Evolutionary conservation across 2,797 vertebrate species (phyloP).

Genomic region (Dallia pectoralis): DNA sequence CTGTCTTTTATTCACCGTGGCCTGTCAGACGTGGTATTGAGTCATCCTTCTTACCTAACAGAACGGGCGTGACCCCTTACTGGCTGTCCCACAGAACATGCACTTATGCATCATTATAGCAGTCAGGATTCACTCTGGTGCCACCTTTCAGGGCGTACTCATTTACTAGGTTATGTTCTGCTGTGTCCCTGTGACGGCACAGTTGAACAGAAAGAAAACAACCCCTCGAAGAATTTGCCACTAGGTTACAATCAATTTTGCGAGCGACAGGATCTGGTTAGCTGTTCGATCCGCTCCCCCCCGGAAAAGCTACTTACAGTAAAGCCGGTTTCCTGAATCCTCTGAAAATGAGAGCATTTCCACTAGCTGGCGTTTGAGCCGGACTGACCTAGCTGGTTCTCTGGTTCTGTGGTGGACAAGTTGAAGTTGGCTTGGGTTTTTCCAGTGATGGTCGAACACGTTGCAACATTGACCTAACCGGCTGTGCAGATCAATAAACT

Average conservation of each 20-base stretch:
- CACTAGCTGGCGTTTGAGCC: constrained; percentile 40
- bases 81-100: constrained; percentile 41
- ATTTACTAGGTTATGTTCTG: constrained; percentile 24
- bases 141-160: constrained; percentile 27
- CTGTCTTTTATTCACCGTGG: constrained; percentile 33
- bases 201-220: neutral
- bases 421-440: constrained; percentile 10
- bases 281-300: constrained; percentile 59
- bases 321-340: constrained; percentile 74
- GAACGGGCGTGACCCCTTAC: constrained; percentile 41
- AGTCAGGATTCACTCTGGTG: constrained; percentile 24
- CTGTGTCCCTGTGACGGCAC: neutral
- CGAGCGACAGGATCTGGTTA: constrained; percentile 40
- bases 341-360: constrained; percentile 55
- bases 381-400: constrained; percentile 48
- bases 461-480: constrained; percentile 20
- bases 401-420: constrained; percentile 26
- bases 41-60: constrained; percentile 50
- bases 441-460: constrained; percentile 32
- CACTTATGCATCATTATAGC: constrained; percentile 49
- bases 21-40: constrained; percentile 44
- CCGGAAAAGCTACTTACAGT: constrained; percentile 73
- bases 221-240: neutral
- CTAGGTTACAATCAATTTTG: constrained; percentile 44
- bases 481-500: constrained; percentile 32